Evolutionary conservation across 2,113 vertebrate species (phyloP), one percentile per base, ranked within the genome.

Genomic region (Cathartes aura): DNA sequence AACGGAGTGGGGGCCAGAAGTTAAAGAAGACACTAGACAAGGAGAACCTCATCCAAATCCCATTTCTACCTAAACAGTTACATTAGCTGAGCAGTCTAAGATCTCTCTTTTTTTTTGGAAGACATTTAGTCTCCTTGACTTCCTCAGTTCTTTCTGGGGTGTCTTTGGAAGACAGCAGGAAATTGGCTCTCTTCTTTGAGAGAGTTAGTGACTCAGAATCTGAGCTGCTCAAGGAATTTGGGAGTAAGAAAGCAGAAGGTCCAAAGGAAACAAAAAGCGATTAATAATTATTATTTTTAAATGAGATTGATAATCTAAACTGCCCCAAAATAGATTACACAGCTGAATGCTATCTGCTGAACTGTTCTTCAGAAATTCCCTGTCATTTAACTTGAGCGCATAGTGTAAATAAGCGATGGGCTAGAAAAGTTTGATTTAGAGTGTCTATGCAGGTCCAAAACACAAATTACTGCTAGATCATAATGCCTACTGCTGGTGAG

Each of bases 1-100:
- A 99, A 99, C 73, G 99, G 99, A 99, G 99, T 99, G 96, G 30
- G 45, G 59, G 84, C 40, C 47, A 79, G 58, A 17, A 40, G 99
- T 99, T 98, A 99, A 99, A 98, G 98, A 98, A 97, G 20, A 95
- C 55, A 76, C 56, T 17, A 75, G 53, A 43, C 42, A 36, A 93
- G 67, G 26, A 81, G 26, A 94, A 36, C 32, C 40, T 74, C 53
- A 70, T 50, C 20, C 48, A 67, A 91, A 82, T 24, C 11, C 50
- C 32, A 7, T 47, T 66, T 87, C 73, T 90, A 59, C 38, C 42
- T 86, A 40, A 73, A 45, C 15, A 56, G 26, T 58, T 74, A 43
- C 15, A 59, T 60, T 21, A 53, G 30, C 16, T 43, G 19, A 87
- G 12, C 12, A 29, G 67, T 88, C 55, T 67, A 45, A 82, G n/a